Base-by-base conservation (phyloP, 1,140 invertebrate species). In the Dendroctonus ponderosae region DNA sequence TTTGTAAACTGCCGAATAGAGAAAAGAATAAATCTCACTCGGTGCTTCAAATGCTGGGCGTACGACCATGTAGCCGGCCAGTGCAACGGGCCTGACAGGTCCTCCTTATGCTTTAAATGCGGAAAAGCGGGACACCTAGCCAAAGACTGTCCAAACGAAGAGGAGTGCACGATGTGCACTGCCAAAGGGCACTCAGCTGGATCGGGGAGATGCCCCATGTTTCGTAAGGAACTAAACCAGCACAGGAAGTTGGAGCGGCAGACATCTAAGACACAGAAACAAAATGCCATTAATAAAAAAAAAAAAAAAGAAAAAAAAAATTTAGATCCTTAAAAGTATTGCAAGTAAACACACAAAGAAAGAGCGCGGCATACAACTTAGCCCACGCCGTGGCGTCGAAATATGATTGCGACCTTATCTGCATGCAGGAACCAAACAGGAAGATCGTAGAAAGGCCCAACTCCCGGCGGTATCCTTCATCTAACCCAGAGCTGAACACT, bases 41-140 rank as follows among this genome's bases (percentile, higher is more conserved):
- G 43, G n/a, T 70, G 68, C 46, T 67, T 44, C 40, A 66, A 43
- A 56, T 70, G 68, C 40, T 50, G 58, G 52, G 43, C 48, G 7
- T 54, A 48, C 39, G 65, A 52, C 11, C 68, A 67, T 38, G 9
- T 41, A 26, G 58, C 65, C 0, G 51, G 42, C 7, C 39, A 67
- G 8, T 70, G 65, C 52, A 51, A 15, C n/a, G 68, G 68, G n/a
- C 56, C 64, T 9, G 60, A 70, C 46, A 52, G 65, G 56, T 26
- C 12, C 5, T 41, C 41, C 6, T 26, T 57, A 5, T 70, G 68
- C 49, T 37, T 12, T 7, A 60, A 46, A 48, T 70, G 62, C 44
- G 68, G 58, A n/a, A 43, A 43, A 11, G 52, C 42, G 15, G 59
- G 46, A 5, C 65, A 70, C 40, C 9, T 46, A 9, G 49, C 14